Base-by-base conservation (phyloP, 2,113 vertebrate genomes). In the Alethe castanea region DNA sequence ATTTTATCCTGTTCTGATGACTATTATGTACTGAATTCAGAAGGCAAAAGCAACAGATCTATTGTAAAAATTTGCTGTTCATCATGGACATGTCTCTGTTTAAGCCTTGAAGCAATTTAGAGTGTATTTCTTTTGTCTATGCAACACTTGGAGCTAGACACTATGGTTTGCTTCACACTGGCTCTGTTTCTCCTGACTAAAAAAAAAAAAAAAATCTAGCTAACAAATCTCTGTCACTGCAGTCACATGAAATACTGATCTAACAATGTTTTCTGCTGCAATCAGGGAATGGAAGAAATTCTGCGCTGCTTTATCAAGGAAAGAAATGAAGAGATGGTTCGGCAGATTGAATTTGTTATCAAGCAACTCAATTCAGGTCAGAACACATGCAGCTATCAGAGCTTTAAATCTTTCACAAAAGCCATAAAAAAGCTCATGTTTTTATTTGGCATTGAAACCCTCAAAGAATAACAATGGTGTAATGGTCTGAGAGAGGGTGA, bases 301-400 rank as follows among this genome's bases (percentile, higher is more conserved):
- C 98, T 99, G 31, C 94, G 95, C 82, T 99, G 99, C 96, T 99
- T 99, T 98, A 98, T 98, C 94, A 99, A 98, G 96, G 99, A 99
- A 95, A 98, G 98, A 90, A 99, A 98, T 26, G 97, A 98, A 5
- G 98, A 99, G 88, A 98, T 99, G 96, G 98, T 98, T 97, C 98
- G 98, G 74, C 99, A 99, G 97, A 98, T 99, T 47, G 98, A 99
- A 93, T 99, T 98, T 79, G 99, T 99, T 97, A 99, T 99, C 93
- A 98, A 98, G 94, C 99, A 99, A 69, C 98, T 99, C 4, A 99
- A 98, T 93, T 99, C 99, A 92, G 98, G 99, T 99, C 86, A 92
- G 97, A 60, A 57, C 62, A 76, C 62, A 77, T 64, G 66, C 86
- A 50, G 40, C 92, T 84, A 42, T 90, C 56, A 86, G 15, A 66